These are phyloP conservation scores for Caenorhabditis panamensis DNA, from an alignment of 2,888 invertebrate species.

Conservation along the genomic window DNA sequence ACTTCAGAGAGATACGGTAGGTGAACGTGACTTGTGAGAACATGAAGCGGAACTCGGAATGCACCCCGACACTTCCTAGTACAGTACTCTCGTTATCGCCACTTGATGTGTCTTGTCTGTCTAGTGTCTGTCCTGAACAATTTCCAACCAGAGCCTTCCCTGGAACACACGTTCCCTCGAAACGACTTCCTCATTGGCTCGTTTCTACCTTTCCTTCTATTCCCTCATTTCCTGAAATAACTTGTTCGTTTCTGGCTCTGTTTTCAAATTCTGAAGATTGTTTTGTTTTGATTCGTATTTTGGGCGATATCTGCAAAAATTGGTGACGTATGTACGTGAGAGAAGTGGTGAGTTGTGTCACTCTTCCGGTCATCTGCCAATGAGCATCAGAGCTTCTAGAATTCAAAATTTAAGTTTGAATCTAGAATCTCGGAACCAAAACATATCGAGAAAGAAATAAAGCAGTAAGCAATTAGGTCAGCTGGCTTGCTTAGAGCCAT, in stretches of 20 bases:
- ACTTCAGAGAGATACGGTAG: constrained; percentile 23
- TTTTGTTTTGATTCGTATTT: not conserved
- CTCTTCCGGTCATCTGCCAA: too few species aligned
- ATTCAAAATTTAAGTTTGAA: too few species aligned
- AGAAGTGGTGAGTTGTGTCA: too few species aligned
- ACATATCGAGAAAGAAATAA: not conserved
- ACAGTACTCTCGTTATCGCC: not conserved
- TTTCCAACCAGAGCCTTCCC: not conserved
- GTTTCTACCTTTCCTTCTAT: not conserved
- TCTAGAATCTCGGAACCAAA: not conserved
- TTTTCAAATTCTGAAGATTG: constrained; percentile 2
- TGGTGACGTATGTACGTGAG: not conserved
- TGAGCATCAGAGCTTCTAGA: too few species aligned
- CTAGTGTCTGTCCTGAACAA: not conserved
- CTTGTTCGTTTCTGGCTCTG: not conserved
- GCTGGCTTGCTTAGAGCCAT: not conserved
- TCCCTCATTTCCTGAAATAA: not conserved
- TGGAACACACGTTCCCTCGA: not conserved
- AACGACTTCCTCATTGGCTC: constrained; percentile 6
- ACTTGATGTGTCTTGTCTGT: not conserved
- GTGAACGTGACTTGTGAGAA: constrained; percentile 6
- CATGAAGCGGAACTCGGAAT: not conserved
- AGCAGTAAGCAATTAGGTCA: not conserved
- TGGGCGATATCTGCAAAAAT: not conserved
- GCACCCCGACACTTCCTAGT: too few species aligned